Base-by-base conservation (phyloP, 2,888 invertebrate genomes). In the Oscheius sp. region DNA sequence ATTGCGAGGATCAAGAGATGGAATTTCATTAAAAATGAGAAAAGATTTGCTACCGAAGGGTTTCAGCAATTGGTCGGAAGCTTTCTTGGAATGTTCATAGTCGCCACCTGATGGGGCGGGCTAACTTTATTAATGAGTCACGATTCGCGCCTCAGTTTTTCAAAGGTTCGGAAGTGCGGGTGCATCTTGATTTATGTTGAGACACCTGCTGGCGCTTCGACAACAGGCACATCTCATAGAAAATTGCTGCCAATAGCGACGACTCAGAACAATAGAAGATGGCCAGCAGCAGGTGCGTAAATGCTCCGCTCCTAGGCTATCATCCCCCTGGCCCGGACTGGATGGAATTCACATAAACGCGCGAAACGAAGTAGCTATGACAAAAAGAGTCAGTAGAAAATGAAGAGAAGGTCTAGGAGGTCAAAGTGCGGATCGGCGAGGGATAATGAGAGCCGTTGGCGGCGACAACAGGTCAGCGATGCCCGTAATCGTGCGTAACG, bases 401-500 rank as follows among this genome's bases (percentile, higher is more conserved):
- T 17, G 48, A 48, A 12, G 48, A 17, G 20, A 37, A 15, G 15
- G 8, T 10, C 23, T 34, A n/a, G 55, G 55, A 55, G 55, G 55
- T 55, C 55, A 55, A 55, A 55, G 55, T 33, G 55, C 37, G 34
- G 17, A 6, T 15, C 55, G 31, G 33, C 55, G 55, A 17, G 55
- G 23, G 55, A 61, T 61, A 61, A 61, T 61, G 61, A 61, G 61
- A 45, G 61, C 45, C 29, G 25, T 23, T 25, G 12, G n/a, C 33
- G 23, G 17, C n/a, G 55, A 42, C 61, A 61, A 42, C 61, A 61
- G 61, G 61, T 61, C 61, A 45, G 29, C 42, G 61, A 4, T 45
- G 61, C n/a, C 45, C 61, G 61, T 61, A 61, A 61, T 61, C 50
- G 50, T 52, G 42, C 42, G n/a, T n/a, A n/a, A n/a, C 48, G 48